phyloP scores from a whole-genome alignment of 2,113 vertebrate species.

The Piaya cayana region DNA sequence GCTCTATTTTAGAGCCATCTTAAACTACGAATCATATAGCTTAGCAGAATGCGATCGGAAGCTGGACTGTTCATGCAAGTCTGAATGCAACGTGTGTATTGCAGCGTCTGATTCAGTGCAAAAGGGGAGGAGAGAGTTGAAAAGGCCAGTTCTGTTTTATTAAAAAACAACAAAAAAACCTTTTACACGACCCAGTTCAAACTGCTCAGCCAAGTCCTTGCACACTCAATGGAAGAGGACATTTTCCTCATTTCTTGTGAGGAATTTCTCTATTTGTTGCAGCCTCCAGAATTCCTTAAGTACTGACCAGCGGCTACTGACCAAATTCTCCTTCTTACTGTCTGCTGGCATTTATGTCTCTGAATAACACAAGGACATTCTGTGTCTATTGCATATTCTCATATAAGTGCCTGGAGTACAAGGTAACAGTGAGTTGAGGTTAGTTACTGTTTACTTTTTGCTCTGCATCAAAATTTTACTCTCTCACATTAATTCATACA shows the following conservation, averaged over 20 bases:
- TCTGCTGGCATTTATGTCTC: not conserved
- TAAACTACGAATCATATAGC: not conserved
- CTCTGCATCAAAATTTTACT: not conserved
- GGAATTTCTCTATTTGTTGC: not conserved
- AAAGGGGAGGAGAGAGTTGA: not conserved
- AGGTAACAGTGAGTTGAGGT: not conserved
- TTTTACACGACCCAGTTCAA: not conserved
- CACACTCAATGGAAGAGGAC: not conserved
- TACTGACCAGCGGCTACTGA: not conserved
- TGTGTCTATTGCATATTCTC: not conserved
- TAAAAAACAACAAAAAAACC: not conserved
- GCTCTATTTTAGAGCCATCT: not conserved
- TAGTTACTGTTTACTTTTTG: not conserved
- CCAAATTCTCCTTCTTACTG: not conserved
- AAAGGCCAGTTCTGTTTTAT: not conserved
- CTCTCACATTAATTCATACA: not conserved
- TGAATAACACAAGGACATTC: not conserved
- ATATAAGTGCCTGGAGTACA: not conserved
- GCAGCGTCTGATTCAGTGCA: not conserved
- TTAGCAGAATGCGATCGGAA: not conserved
- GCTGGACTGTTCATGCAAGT: not conserved
- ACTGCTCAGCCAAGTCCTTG: not conserved
- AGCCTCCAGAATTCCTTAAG: not conserved
- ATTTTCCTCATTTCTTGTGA: not conserved
- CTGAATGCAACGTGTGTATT: rapidly evolving